These are phyloP conservation scores for Leptodactylus fuscus DNA, from an alignment of 2,113 vertebrate genomes.

Conservation along the genomic window DNA sequence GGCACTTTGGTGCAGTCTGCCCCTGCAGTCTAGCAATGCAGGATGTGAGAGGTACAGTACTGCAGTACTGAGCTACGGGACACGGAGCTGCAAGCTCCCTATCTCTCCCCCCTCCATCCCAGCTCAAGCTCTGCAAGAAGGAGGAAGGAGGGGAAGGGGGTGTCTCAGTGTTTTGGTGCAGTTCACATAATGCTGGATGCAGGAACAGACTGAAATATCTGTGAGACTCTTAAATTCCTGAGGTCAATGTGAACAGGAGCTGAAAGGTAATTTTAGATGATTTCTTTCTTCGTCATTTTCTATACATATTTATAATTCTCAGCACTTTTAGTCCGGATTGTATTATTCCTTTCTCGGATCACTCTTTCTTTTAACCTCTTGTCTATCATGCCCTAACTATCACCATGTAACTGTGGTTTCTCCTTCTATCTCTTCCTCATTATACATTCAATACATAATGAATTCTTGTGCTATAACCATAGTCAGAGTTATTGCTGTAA, in stretches of 20 bases:
- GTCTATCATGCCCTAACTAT: background rate
- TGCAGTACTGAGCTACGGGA: slow-evolving; percentile 53
- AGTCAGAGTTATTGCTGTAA: background rate
- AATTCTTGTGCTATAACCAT: background rate
- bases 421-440: background rate
- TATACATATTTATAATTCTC: background rate
- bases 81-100: slow-evolving; percentile 41
- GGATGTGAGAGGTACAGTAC: slow-evolving; percentile 48
- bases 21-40: slow-evolving; percentile 47
- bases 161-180: slow-evolving; percentile 46
- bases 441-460: background rate
- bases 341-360: background rate
- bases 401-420: background rate
- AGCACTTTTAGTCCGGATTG: background rate
- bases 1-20: slow-evolving; percentile 56
- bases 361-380: background rate
- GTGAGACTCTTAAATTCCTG: slow-evolving; percentile 25
- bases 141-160: slow-evolving; percentile 30
- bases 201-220: slow-evolving; percentile 17
- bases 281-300: background rate
- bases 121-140: slow-evolving; percentile 48
- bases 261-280: slow-evolving; percentile 42
- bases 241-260: background rate
- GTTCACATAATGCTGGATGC: slow-evolving; percentile 1
- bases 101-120: slow-evolving; percentile 50